phyloP scores from a whole-genome alignment of 2,113 vertebrate genomes.

The Copsychus sechellarum region DNA sequence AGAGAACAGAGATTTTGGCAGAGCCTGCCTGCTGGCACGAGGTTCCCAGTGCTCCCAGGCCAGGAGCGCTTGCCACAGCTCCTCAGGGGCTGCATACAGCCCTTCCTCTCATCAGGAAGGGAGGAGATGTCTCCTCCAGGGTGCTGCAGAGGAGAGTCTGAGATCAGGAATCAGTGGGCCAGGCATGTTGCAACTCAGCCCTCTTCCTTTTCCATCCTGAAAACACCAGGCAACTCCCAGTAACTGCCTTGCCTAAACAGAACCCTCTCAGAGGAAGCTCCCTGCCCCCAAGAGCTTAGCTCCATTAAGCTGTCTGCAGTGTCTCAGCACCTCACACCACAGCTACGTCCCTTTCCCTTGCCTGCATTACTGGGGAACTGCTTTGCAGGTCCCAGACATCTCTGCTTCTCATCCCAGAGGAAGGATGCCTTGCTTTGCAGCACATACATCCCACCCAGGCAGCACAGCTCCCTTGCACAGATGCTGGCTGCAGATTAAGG shows the following conservation, averaged over 20 bases:
- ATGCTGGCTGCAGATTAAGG: not conserved
- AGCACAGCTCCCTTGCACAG: not conserved
- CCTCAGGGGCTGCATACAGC: not conserved
- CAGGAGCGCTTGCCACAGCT: not conserved
- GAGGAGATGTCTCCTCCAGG: constrained; percentile 18
- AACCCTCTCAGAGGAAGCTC: constrained; percentile 14
- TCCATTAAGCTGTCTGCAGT: not conserved
- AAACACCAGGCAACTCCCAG: constrained; percentile 52
- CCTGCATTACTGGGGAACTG: not conserved
- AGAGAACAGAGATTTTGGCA: constrained; percentile 20
- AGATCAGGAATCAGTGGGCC: not conserved
- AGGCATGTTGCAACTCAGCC: constrained; percentile 2
- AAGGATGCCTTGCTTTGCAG: not conserved
- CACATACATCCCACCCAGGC: not conserved
- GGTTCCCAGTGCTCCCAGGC: not conserved
- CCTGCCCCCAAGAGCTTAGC: constrained; percentile 29
- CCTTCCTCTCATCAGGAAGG: not conserved
- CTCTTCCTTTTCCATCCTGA: constrained; percentile 22
- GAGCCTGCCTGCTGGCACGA: not conserved
- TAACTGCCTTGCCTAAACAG: constrained; percentile 43
- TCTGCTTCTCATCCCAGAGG: not conserved
- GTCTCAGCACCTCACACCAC: constrained; percentile 24
- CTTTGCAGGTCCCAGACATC: not conserved
- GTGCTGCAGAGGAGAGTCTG: not conserved
- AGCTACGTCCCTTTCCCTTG: not conserved